Conservation (phyloP, 1,140 invertebrate species). For the Macrobrachium nipponense region DNA sequence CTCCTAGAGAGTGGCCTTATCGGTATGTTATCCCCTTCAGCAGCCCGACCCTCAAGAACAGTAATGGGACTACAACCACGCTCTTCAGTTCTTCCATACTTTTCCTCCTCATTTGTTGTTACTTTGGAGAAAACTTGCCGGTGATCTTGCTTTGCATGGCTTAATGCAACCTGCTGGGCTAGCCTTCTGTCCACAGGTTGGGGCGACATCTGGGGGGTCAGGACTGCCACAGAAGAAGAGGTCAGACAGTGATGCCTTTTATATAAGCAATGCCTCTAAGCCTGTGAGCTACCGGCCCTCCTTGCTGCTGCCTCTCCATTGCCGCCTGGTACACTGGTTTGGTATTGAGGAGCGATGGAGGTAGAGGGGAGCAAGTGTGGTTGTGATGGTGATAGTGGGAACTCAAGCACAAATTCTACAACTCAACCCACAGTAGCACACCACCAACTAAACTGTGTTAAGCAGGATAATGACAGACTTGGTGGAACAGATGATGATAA, state of each 20-base stretch:
- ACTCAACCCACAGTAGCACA: constrained; percentile 54
- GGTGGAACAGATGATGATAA: constrained; percentile 51
- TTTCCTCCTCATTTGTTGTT: neutral
- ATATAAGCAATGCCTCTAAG: constrained; percentile 59
- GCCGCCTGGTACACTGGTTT: constrained; percentile 30
- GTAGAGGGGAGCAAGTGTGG: constrained; percentile 43
- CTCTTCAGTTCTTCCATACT: constrained; percentile 38
- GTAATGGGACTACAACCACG: constrained; percentile 53
- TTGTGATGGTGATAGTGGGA: constrained; percentile 52
- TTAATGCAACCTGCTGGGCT: constrained; percentile 23
- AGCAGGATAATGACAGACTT: constrained; percentile 49
- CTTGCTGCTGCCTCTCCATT: constrained; percentile 41
- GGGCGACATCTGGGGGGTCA: constrained; percentile 43
- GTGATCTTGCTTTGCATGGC: constrained; percentile 6
- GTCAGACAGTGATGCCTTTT: constrained; percentile 44
- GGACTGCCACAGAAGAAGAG: constrained; percentile 60
- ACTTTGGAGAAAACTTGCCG: neutral
- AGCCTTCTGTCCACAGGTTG: constrained; percentile 29
- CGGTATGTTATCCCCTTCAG: neutral
- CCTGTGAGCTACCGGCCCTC: constrained; percentile 59
- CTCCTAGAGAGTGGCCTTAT: constrained; percentile 22
- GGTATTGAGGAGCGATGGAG: constrained; percentile 36
- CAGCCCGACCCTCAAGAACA: constrained; percentile 41
- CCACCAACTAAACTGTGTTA: constrained; percentile 55
- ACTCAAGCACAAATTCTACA: constrained; percentile 56